Conservation (phyloP, 2,797 vertebrate genomes). For the Microhierax caerulescens region DNA sequence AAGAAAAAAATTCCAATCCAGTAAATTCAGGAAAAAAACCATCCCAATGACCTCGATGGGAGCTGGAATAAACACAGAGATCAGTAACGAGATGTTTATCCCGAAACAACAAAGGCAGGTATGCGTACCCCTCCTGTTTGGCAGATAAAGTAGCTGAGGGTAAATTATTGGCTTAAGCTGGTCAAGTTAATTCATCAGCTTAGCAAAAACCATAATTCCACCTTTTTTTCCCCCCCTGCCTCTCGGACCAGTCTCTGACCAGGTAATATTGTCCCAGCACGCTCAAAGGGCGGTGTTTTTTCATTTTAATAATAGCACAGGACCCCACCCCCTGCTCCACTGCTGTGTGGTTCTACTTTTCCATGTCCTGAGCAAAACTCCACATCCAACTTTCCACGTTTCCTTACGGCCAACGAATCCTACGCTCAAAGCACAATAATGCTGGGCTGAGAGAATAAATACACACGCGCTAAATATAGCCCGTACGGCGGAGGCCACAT, state of each 20-base stretch:
- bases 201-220: not conserved
- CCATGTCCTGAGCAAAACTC: not conserved
- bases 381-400: not conserved
- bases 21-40: not conserved
- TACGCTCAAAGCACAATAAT: fast-evolving
- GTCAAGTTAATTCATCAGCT: not conserved
- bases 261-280: not conserved
- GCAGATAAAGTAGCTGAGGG: not conserved
- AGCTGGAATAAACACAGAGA: not conserved
- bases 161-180: not conserved
- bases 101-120: not conserved
- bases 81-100: not conserved
- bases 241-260: not conserved
- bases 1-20: not conserved
- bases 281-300: not conserved
- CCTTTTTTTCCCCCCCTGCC: not conserved
- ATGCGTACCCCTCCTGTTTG: not conserved
- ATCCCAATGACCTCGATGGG: not conserved
- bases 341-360: not conserved
- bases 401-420: not conserved
- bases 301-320: fast-evolving
- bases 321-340: not conserved
- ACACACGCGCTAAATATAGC: not conserved
- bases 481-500: not conserved
- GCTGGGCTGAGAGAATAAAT: not conserved